Evolutionary conservation across 37 sponge, comb jelly and placozoan genomes (phyloP), one percentile per base, ranked within the genome.

Genomic region (Geodia barretti): DNA sequence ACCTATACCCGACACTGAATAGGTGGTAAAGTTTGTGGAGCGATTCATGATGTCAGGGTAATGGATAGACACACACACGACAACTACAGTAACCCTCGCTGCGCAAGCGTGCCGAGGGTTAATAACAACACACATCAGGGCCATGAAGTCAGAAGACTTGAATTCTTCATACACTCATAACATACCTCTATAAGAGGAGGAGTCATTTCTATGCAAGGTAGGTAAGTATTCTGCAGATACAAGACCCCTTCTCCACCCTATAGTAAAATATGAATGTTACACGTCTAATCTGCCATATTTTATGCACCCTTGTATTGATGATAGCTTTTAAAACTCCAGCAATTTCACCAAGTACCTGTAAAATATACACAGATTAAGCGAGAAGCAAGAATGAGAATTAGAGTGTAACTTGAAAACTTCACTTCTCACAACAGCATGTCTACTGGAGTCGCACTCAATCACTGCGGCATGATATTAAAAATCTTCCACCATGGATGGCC

Each of bases 301-400:
- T 29, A 42, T 84, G 42, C 35, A 88, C 89, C 39, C 67, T 32
- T 40, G 54, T 78, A 20, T 42, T 35, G 14, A 86, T 32, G 37
- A 89, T 72, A 28, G 60, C 41, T 60, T 89, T 89, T 60, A 85
- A n/a, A 4, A 85, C 39, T 42, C 60, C 74, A 60, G 80, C 86
- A 59, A 73, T 71, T 73, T 89, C 90, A 42, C 85, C 70, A 29
- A 89, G 32, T 65, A 73, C 83, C 88, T 87, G 33, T 33, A 77
- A 47, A 35, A 19, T 41, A 79, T 31, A 25, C 72, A 23, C 28
- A 69, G 28, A 23, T 62, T 28, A 77, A 8, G 26, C 21, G 2
- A 73, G 47, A 5, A 25, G 34, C 28, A 47, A 58, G 14, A 29
- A 74, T 28, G 35, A 71, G 19, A 36, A 36, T 37, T 71, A 25